Conservation (phyloP, 2,113 vertebrate species). For the Myiagra hebetior region DNA sequence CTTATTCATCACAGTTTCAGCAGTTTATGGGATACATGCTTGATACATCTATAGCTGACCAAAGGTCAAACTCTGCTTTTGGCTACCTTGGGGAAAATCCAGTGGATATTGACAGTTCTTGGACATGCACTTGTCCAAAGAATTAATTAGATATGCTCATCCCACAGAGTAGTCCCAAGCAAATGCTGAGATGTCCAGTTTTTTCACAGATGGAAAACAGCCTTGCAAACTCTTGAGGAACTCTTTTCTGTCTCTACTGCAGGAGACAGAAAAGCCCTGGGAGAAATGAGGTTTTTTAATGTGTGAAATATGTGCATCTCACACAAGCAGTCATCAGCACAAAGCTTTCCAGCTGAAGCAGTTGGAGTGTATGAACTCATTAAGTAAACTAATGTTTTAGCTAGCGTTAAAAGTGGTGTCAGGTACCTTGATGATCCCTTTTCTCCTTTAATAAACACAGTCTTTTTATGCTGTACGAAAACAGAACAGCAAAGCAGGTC, state of each 20-base stretch:
- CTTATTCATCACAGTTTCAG: neutral
- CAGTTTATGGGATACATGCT: neutral
- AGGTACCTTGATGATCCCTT: neutral
- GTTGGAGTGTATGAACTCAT: neutral
- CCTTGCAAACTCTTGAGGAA: neutral
- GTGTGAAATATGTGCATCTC: neutral
- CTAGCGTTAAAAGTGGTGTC: neutral
- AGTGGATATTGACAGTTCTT: neutral
- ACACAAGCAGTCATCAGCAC: neutral
- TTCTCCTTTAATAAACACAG: neutral
- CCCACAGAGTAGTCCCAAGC: neutral
- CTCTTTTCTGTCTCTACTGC: too few relatives aligned
- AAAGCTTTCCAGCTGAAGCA: neutral
- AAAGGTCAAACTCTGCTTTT: neutral
- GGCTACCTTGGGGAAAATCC: neutral
- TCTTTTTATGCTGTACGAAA: neutral
- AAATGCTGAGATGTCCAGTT: neutral
- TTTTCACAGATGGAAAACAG: neutral
- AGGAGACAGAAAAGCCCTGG: neutral
- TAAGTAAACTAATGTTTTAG: neutral
- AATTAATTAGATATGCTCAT: neutral
- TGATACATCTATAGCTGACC: neutral
- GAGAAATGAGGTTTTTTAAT: neutral
- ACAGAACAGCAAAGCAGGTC: neutral
- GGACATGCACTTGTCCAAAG: neutral